Base-by-base conservation (phyloP, 2,888 invertebrate species). In the Plebejus argus region DNA sequence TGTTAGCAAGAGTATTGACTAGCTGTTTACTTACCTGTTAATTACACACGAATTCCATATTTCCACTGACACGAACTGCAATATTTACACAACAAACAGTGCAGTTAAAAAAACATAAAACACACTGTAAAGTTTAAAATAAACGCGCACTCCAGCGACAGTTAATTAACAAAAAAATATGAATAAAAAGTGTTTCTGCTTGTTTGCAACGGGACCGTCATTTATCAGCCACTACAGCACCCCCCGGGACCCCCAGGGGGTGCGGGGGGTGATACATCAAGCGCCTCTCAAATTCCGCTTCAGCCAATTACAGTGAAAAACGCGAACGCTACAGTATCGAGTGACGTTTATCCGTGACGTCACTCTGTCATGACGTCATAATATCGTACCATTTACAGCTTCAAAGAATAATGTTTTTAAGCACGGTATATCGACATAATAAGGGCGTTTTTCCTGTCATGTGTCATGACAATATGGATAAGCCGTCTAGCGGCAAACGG, bases 281-380 rank as follows among this genome's bases (percentile, higher is more conserved):
- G 84, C 86, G 83, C 84, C 84, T 86, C 89, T 91, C 90, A 86
- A 88, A 90, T 90, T 89, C 87, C 82, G 80, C 83, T 84, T 81
- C 82, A 82, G 86, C 90, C 90, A 91, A 91, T 91, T 91, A 91
- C 85, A 84, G 82, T 90, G 91, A 91, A 89, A 91, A 90, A 90
- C 81, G 82, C 83, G 83, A 81, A 84, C 86, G 86, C 77, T 80
- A 80, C 81, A 85, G 84, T 85, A 23, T 74, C 49, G 28, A 53
- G 74, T 83, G 82, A 45, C 72, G 39, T 72, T 72, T 72, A 66
- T 66, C 28, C 28, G 66, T 18, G 66, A 15, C 66, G 66, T 66
- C 66, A 15, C 28, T 66, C 4, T 66, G 66, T 66, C 28, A 66
- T 66, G 28, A 33, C 28, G 66, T 28, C 66, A 66, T 66, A 33